Percentiles rank a stretch among this genome's conserved stretches.
These are phyloP conservation scores for Talpa occidentalis DNA, from an alignment of 2,113 vertebrate species.

Conservation along the genomic window DNA sequence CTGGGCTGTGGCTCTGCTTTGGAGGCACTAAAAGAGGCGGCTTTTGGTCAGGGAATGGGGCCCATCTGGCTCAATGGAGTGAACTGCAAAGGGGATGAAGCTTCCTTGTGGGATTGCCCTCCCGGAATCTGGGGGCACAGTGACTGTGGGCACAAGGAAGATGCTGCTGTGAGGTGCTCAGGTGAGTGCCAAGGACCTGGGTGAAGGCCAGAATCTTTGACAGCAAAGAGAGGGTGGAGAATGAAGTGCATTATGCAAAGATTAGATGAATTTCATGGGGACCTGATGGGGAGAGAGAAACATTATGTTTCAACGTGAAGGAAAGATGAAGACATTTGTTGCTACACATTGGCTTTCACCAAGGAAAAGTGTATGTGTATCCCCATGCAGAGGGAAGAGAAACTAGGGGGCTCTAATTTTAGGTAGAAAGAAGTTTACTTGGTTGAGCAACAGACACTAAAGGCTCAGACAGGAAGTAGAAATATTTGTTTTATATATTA, in stretches of 20 bases:
- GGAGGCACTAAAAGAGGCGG: slow-evolving; percentile 55
- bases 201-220: neutral
- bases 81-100: slow-evolving; percentile 73
- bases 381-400: neutral
- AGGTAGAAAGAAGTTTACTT: neutral
- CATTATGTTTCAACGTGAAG: neutral
- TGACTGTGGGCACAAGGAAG: slow-evolving; percentile 81
- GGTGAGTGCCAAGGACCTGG: slow-evolving; percentile 55
- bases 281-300: neutral
- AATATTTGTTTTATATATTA: neutral
- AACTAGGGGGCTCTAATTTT: neutral
- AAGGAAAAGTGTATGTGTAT: neutral
- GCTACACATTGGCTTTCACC: neutral
- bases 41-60: slow-evolving; percentile 74
- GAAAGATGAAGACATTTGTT: neutral
- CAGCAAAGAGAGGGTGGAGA: neutral
- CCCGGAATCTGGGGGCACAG: slow-evolving; percentile 65
- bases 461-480: neutral
- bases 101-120: slow-evolving; percentile 78
- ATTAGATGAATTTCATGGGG: too few relatives aligned
- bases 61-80: slow-evolving; percentile 78
- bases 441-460: neutral
- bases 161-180: slow-evolving; percentile 74
- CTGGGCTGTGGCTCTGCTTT: slow-evolving; percentile 75
- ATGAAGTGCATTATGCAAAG: neutral